Conservation (phyloP, 2,797 vertebrate species). For the Cuniculus paca region DNA sequence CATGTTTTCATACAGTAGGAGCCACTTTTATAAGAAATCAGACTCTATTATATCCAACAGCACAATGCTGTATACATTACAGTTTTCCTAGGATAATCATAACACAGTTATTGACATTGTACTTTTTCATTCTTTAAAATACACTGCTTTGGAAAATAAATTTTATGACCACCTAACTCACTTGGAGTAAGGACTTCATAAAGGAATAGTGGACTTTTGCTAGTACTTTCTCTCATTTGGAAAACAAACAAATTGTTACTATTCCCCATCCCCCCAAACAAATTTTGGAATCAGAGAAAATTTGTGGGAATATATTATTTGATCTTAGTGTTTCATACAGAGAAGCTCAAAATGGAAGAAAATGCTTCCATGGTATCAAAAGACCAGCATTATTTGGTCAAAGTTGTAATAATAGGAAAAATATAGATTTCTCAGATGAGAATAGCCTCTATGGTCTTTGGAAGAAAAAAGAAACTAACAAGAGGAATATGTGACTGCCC, state of each 20-base stretch:
- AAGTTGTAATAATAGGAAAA: neutral
- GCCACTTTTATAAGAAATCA: neutral
- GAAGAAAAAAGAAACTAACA: slow-evolving; percentile 7
- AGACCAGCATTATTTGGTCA: neutral
- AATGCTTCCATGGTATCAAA: neutral
- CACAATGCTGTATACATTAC: neutral
- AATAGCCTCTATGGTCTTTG: neutral
- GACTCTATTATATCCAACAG: neutral
- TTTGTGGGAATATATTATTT: neutral
- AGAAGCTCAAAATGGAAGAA: neutral
- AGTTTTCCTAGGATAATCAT: neutral
- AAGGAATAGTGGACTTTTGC: neutral
- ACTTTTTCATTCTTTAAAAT: neutral
- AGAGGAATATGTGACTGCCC: neutral
- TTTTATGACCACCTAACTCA: neutral
- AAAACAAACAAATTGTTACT: slow-evolving; percentile 1
- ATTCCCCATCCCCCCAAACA: neutral
- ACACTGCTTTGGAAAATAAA: neutral
- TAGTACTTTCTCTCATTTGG: neutral
- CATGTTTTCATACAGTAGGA: neutral
- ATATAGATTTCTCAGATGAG: neutral
- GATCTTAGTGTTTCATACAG: slow-evolving; percentile 25
- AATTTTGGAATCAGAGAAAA: slow-evolving; percentile 27
- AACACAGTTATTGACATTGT: neutral
- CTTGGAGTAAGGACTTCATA: neutral